Conservation (phyloP, 2,797 vertebrate genomes). For the Miopithecus talapoin region DNA sequence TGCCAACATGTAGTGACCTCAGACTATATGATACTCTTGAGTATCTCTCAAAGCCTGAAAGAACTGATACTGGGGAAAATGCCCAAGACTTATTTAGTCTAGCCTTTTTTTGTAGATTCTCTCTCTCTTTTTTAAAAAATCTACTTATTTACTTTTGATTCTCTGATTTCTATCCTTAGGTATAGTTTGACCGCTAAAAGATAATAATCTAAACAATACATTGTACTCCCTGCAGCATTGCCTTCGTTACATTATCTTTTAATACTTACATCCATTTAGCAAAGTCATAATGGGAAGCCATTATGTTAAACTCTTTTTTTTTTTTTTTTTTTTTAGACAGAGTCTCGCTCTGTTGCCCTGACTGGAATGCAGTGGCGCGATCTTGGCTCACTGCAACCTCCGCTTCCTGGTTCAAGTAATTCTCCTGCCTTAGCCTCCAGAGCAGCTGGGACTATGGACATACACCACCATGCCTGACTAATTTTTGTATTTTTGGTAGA, state of each 20-base stretch:
- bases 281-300: conserved; percentile 4
- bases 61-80: not conserved
- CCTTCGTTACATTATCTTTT: not conserved
- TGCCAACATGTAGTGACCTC: not conserved
- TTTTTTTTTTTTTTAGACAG: too few species aligned
- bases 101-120: not conserved
- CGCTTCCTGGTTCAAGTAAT: too few species aligned
- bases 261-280: conserved; percentile 17
- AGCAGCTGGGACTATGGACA: too few species aligned
- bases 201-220: not conserved
- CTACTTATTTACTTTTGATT: conserved; percentile 6
- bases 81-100: not conserved
- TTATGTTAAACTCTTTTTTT: not conserved
- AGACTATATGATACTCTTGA: not conserved
- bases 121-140: not conserved
- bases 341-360: too few species aligned
- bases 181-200: conserved; percentile 14
- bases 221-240: conserved; percentile 2
- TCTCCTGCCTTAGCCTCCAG: too few species aligned
- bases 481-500: too few species aligned
- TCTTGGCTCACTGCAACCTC: too few species aligned
- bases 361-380: too few species aligned
- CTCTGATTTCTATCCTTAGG: conserved; percentile 25
- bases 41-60: not conserved
- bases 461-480: too few species aligned